A percentile compares a stretch with the other conserved stretches of the same genome.
These are phyloP conservation scores for Bibio marci DNA, from an alignment of 2,888 invertebrate genomes.

Conservation along the genomic window DNA sequence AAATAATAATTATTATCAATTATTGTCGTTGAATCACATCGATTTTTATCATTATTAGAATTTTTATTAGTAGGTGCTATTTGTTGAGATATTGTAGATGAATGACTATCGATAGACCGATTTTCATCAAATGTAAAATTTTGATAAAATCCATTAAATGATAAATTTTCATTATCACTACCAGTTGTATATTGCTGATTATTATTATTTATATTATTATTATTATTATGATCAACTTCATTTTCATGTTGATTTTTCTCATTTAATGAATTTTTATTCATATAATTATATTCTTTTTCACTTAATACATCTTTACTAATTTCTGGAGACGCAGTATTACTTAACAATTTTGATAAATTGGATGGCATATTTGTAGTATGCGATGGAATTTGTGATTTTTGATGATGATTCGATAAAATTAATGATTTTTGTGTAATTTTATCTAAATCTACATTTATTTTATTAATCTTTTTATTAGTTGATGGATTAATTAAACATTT, in stretches of 20 bases:
- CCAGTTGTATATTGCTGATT: neutral
- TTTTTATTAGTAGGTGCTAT: too few species aligned
- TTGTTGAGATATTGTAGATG: too few species aligned
- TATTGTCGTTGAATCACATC: too few species aligned
- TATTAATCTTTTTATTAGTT: too few species aligned
- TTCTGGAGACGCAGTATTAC: neutral
- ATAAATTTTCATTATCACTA: neutral
- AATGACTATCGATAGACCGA: neutral
- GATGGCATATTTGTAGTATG: too few species aligned
- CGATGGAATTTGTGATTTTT: constrained; percentile 6
- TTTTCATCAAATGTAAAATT: constrained; percentile 11
- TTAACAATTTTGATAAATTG: too few species aligned
- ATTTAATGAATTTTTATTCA: neutral
- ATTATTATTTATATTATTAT: neutral
- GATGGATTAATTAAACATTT: too few species aligned
- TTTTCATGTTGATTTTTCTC: neutral
- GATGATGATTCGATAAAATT: constrained; percentile 4
- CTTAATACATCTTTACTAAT: neutral
- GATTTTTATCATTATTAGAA: too few species aligned
- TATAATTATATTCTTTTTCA: neutral
- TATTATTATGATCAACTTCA: neutral
- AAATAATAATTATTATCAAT: too few species aligned
- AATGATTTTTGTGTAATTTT: constrained; percentile 12
- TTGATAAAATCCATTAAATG: constrained; percentile 13
- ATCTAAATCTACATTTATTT: too few species aligned